Conservation (phyloP, 2,113 vertebrate species). For the Sula dactylatra region DNA sequence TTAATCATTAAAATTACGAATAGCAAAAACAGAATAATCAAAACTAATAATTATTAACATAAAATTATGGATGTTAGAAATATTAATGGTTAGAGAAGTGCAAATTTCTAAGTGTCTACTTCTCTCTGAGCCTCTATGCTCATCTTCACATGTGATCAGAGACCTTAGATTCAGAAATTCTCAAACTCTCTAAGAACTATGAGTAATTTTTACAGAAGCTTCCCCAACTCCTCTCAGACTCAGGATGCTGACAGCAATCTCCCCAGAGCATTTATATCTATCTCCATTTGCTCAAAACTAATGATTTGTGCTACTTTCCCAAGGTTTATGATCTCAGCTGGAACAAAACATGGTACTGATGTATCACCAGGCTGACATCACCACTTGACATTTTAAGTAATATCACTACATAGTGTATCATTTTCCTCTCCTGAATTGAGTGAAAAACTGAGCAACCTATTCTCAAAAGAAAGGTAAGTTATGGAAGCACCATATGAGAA, state of each 20-base stretch:
- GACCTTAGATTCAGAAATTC: neutral
- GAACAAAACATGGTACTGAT: neutral
- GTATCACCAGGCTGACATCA: neutral
- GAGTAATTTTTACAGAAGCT: neutral
- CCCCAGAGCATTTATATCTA: neutral
- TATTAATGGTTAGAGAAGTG: neutral
- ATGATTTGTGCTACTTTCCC: neutral
- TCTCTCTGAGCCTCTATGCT: neutral
- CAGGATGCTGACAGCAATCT: neutral
- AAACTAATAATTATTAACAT: neutral
- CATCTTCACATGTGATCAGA: neutral
- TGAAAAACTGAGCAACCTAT: neutral
- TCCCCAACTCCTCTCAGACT: neutral
- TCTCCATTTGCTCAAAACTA: neutral
- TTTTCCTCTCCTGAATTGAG: neutral
- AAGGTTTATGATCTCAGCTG: neutral
- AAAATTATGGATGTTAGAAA: neutral
- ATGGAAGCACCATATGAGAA: neutral
- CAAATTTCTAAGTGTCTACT: neutral
- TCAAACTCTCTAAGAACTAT: neutral
- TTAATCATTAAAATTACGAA: neutral
- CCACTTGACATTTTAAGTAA: neutral
- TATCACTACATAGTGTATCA: neutral
- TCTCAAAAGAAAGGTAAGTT: neutral
- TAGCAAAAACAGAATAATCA: neutral